Conservation (phyloP, 2,113 vertebrate genomes). For the Eidolon helvum region DNA sequence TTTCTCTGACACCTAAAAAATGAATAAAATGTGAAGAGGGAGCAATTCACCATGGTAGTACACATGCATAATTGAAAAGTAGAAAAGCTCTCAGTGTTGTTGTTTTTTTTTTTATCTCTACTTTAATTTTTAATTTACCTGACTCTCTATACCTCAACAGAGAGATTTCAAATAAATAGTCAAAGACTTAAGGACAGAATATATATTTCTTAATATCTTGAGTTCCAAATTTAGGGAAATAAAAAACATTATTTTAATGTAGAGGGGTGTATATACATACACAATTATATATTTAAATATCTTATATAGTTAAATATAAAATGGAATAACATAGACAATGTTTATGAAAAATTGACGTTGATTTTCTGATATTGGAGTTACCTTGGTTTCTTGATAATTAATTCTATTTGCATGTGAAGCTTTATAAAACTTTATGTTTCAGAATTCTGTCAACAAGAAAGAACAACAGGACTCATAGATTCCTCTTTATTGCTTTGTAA, state of each 20-base stretch:
- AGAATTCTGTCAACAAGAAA: background rate
- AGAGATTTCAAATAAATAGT: background rate
- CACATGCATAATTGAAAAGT: background rate
- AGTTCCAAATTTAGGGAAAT: background rate
- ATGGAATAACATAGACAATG: background rate
- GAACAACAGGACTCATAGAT: background rate
- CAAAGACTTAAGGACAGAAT: background rate
- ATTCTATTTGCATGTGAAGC: background rate
- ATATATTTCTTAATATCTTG: background rate
- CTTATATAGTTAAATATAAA: background rate
- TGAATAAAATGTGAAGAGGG: background rate
- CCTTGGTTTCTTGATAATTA: background rate
- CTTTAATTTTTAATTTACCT: background rate
- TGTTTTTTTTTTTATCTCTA: background rate
- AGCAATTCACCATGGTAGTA: background rate
- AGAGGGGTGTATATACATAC: background rate
- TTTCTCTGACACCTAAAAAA: background rate
- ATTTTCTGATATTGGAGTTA: background rate
- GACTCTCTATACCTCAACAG: background rate
- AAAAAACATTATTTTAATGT: background rate
- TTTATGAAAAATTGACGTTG: background rate
- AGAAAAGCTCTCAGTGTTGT: background rate
- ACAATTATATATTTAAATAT: background rate
- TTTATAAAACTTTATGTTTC: background rate
- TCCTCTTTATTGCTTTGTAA: background rate